phyloP scores from a whole-genome alignment of 1,140 invertebrate genomes.

The Drosophila orena region DNA sequence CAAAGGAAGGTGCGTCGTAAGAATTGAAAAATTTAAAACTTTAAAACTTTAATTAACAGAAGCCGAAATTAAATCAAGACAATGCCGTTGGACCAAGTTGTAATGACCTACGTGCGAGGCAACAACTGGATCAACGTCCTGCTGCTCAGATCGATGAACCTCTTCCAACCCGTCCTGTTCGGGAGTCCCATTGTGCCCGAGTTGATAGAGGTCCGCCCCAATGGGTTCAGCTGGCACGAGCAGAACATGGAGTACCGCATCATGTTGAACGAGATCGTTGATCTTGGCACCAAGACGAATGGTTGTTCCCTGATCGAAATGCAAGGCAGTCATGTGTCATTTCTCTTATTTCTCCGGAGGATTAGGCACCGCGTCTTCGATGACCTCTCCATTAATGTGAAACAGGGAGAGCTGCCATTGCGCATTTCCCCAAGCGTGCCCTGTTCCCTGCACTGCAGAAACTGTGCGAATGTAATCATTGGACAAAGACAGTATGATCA shows the following conservation, averaged over 20 bases:
- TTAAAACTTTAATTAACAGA: no score
- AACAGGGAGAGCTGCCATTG: slow-evolving; percentile 5
- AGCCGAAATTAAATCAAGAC: neutral
- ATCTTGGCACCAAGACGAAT: slow-evolving; percentile 9
- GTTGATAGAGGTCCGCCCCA: slow-evolving; percentile 21
- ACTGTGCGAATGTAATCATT: slow-evolving; percentile 40
- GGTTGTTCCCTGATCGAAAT: neutral
- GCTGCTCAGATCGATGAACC: slow-evolving; percentile 41
- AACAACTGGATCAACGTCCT: slow-evolving; percentile 38
- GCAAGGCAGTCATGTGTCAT: slow-evolving; percentile 1
- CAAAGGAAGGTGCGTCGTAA: no score
- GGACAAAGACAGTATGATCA: slow-evolving; percentile 1
- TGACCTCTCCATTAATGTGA: slow-evolving; percentile 1
- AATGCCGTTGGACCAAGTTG: slow-evolving; percentile 53
- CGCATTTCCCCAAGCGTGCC: neutral
- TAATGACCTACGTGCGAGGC: slow-evolving; percentile 19
- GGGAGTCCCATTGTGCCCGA: neutral
- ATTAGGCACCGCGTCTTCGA: slow-evolving; percentile 12
- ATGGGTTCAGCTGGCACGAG: slow-evolving; percentile 42
- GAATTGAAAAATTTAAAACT: no score
- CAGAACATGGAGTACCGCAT: slow-evolving; percentile 35
- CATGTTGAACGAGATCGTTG: slow-evolving; percentile 22
- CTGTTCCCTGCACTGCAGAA: slow-evolving; percentile 35
- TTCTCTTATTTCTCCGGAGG: slow-evolving; percentile 19
- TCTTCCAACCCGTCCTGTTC: neutral